Base-by-base conservation (phyloP, 2,113 vertebrate species). In the Scartelaos histophorus region DNA sequence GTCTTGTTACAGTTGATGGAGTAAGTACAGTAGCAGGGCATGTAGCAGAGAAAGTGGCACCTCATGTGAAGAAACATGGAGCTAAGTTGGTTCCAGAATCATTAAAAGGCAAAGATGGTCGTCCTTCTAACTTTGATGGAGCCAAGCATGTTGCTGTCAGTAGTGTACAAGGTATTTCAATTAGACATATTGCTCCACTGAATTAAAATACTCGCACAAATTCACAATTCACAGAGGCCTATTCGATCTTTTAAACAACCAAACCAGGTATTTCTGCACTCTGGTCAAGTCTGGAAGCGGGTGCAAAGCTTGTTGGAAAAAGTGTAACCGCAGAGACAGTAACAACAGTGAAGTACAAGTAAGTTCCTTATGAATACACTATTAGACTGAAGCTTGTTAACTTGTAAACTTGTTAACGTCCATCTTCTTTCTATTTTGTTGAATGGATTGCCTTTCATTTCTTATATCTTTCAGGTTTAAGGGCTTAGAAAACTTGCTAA, bases 31-130 rank as follows among this genome's bases (percentile, higher is more conserved):
- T 97, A 76, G 95, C 94, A 0, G 96, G 88, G 67, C 94, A 90
- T 79, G 93, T 98, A 0, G 96, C 95, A 60, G 96, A 91, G 73
- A 97, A 98, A 85, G 74, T 98, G 51, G 95, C 94, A 19, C 97
- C 96, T 3, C 96, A 98, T 0, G 93, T 98, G 62, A 98, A 97
- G 91, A 98, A 97, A 78, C 95, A 99, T 0, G 95, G 97, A 35
- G 90, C 94, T 80, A 99, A 97, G 87, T 91, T 99, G 71, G 89
- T 99, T 76, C 97, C 98, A 49, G 96, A 97, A 71, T 95, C 96
- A 29, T 75, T 98, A 79, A 98, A 94, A 79, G 94, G 91, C 84
- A 94, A 94, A 89, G 94, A 95, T 16, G 95, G 95, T 9, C 92
- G 88, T 0, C 24, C 85, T 58, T 96, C 96, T 57, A 91, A 94